These are phyloP conservation scores for Drosophila affinis DNA, from an alignment of 2,888 invertebrate genomes.

Conservation along the genomic window DNA sequence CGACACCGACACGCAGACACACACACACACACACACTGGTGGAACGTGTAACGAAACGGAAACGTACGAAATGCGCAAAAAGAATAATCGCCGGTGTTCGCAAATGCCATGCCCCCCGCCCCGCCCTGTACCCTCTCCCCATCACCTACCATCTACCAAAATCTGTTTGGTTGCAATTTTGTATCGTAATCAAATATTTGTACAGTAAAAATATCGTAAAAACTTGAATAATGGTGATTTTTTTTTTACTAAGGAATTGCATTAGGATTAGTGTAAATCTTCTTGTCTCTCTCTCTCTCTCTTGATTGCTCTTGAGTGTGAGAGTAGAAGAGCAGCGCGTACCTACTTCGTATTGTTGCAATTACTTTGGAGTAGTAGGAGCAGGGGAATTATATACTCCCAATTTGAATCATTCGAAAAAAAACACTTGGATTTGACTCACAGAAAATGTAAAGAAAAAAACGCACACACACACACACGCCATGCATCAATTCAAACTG, in stretches of 20 bases:
- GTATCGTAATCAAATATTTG: not conserved
- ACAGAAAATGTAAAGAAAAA: not conserved
- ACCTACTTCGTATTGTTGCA: not conserved
- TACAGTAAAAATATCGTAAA: not conserved
- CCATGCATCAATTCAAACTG: not conserved
- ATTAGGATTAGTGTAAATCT: not conserved
- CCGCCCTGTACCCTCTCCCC: not conserved
- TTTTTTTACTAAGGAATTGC: not conserved
- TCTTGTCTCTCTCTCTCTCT: not conserved
- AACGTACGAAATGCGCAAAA: conserved; percentile 34
- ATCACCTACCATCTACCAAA: not conserved
- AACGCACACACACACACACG: too few species aligned
- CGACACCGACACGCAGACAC: conserved; percentile 6
- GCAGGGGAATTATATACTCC: not conserved
- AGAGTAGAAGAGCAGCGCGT: too few species aligned
- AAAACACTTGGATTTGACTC: not conserved
- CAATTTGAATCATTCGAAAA: not conserved
- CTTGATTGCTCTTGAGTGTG: not conserved
- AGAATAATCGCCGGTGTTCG: conserved; percentile 4
- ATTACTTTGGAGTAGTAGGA: not conserved
- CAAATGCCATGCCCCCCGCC: not conserved
- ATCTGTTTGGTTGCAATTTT: not conserved
- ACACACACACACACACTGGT: conserved; percentile 4
- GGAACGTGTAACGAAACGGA: conserved; percentile 50
- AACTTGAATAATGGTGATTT: too few species aligned